Evolutionary conservation across 2,888 invertebrate genomes (phyloP), one percentile per base, ranked within the genome.

Genomic region (Thysanoteuthis rhombus): DNA sequence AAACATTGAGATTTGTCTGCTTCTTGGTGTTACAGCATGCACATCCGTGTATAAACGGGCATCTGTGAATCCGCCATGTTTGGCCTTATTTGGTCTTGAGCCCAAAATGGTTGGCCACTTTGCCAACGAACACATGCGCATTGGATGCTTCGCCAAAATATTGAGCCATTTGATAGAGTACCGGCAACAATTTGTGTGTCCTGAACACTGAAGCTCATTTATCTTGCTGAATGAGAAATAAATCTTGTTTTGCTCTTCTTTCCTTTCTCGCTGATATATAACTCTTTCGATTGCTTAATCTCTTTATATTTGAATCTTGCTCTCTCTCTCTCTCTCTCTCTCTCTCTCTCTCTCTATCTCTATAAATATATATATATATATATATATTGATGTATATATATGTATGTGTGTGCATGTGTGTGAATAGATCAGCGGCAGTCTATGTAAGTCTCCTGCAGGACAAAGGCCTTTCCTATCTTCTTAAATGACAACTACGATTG

Each of bases 191-290:
- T 75, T 75, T 75, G 75, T 75, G 75, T 19, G 75, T 36, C n/a
- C n/a, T 36, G n/a, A 75, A 75, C n/a, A 36, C 10, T 3, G 75
- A 36, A 75, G n/a, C 75, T 75, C 75, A 75, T 75, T 75, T n/a
- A 75, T 75, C 75, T 75, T 75, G n/a, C 75, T n/a, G 75, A 75
- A 75, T 75, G 75, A 75, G 75, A 75, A 75, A 75, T 75, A 75
- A 75, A 75, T 75, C 75, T 75, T 75, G 10, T 75, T 75, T 75
- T n/a, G n/a, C n/a, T 19, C 25, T 42, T 75, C n/a, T n/a, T n/a
- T n/a, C 19, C n/a, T 75, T 16, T 36, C 75, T n/a, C 10, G 0
- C 75, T 36, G n/a, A 1, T 0, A 75, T 75, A 6, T 32, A 1
- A 10, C 8, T 75, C n/a, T 32, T 10, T 58, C 32, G 12, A 47